Evolutionary conservation across 2,113 vertebrate genomes (phyloP).

Genomic region (Ibidorhyncha struthersii): DNA sequence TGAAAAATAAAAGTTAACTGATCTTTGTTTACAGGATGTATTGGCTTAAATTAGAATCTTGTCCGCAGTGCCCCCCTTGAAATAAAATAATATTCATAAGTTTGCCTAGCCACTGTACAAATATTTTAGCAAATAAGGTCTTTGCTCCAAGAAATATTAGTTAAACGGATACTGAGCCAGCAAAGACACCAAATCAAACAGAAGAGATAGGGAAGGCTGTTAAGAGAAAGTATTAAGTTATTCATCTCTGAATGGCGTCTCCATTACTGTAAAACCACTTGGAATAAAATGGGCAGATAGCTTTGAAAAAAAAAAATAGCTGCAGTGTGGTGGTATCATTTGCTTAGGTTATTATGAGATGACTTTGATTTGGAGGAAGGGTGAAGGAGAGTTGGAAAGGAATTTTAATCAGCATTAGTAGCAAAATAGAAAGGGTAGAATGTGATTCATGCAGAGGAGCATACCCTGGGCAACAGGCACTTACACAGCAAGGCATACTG

Average conservation of each 20-base stretch:
- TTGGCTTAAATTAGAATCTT: not conserved
- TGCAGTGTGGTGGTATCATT: not conserved
- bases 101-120: not conserved
- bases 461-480: not conserved
- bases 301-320: conserved; percentile 35
- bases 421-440: not conserved
- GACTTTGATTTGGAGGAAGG: conserved; percentile 22
- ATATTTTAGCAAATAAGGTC: conserved; percentile 14
- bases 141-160: not conserved
- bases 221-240: conserved; percentile 47
- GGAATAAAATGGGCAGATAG: conserved; percentile 41
- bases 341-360: conserved; percentile 33
- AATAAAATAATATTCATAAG: not conserved
- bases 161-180: not conserved
- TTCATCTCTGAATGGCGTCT: conserved; percentile 47
- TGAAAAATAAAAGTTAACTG: not conserved
- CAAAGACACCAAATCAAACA: conserved; percentile 12
- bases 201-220: not conserved
- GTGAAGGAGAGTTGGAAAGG: conserved; percentile 5
- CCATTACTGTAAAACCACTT: conserved; percentile 42
- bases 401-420: conserved; percentile 15
- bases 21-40: not conserved
- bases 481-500: not conserved
- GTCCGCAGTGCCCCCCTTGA: not conserved
- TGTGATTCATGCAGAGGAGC: not conserved